A percentile compares a stretch with the other conserved stretches of the same genome.
Conservation (phyloP, 2,113 vertebrate genomes). For the Ceyx melanurus region DNA sequence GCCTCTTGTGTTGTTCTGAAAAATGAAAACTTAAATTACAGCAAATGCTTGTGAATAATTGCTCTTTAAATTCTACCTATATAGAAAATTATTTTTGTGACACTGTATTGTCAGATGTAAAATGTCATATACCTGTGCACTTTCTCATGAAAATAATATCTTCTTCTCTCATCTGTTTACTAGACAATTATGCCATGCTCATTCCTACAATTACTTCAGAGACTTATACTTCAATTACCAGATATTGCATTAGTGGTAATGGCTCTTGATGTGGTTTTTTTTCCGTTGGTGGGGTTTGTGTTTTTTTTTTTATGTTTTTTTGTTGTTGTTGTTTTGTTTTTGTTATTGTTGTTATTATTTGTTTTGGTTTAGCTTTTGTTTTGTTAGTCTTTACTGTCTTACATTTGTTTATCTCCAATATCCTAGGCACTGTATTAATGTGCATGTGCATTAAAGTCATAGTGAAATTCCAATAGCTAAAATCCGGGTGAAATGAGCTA, state of each 20-base stretch:
- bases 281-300: not conserved
- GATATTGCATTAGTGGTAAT: not conserved
- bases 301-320: not conserved
- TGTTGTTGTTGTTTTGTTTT: too few species aligned
- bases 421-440: not conserved
- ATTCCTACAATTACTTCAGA: not conserved
- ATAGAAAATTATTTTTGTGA: not conserved
- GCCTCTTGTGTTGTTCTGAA: not conserved
- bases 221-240: not conserved
- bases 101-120: not conserved
- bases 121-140: not conserved
- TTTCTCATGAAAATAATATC: not conserved
- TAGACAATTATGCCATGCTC: not conserved
- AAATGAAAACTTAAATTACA: not conserved
- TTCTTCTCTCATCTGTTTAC: not conserved
- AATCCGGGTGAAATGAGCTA: not conserved
- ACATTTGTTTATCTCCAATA: not conserved
- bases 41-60: not conserved
- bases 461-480: not conserved
- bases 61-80: not conserved
- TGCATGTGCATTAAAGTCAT: not conserved
- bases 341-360: too few species aligned
- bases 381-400: not conserved
- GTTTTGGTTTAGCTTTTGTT: too few species aligned
- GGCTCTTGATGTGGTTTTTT: accelerated